phyloP scores from a whole-genome alignment of 2,113 vertebrate species.

The Melanocharis versteri region DNA sequence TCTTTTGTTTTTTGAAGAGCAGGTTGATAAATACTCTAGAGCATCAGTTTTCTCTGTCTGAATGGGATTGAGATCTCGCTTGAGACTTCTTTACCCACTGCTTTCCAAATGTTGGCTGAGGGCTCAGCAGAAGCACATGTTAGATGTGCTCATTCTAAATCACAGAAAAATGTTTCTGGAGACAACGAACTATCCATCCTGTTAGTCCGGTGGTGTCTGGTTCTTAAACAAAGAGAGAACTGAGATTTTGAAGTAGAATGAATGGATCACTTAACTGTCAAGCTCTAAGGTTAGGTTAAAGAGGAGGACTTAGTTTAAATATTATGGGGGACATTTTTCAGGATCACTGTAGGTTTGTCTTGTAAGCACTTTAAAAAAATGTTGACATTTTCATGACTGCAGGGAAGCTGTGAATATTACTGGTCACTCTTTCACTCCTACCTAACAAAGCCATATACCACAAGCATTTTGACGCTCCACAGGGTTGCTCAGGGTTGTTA shows the following conservation, averaged over 20 bases:
- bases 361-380: slow-evolving; percentile 69
- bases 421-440: slow-evolving; percentile 18
- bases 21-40: not conserved
- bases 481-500: slow-evolving; percentile 33
- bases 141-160: not conserved
- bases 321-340: slow-evolving; percentile 68
- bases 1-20: not conserved
- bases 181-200: slow-evolving; percentile 24
- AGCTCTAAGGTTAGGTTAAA: slow-evolving; percentile 58
- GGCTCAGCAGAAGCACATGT: not conserved
- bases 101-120: not conserved
- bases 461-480: not conserved
- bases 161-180: not conserved
- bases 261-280: slow-evolving; percentile 65
- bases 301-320: slow-evolving; percentile 65
- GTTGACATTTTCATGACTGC: slow-evolving; percentile 65
- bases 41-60: not conserved
- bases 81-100: not conserved
- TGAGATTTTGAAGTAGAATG: slow-evolving; percentile 59
- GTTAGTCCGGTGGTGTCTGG: slow-evolving; percentile 27
- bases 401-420: slow-evolving; percentile 51
- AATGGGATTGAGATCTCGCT: not conserved
- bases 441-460: not conserved
- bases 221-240: slow-evolving; percentile 27
- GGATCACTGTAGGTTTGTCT: slow-evolving; percentile 70